Evolutionary conservation across 2,113 vertebrate species (phyloP).

Genomic region (Larimichthys crocea): DNA sequence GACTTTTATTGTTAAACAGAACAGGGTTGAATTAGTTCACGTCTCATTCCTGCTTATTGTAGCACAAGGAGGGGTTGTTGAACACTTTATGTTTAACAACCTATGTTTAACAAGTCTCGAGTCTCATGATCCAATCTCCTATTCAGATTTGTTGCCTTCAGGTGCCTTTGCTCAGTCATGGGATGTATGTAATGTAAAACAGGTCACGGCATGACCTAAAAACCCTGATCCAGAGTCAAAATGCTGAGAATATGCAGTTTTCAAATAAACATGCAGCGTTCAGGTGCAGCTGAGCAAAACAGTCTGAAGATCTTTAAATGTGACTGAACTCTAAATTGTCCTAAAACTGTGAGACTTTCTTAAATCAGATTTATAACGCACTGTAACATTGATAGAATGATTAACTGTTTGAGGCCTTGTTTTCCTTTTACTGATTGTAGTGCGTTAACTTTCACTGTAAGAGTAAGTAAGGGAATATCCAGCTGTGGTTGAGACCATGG

Average conservation of each 20-base stretch:
- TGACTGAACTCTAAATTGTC: neutral
- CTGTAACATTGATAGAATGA: neutral
- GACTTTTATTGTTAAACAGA: neutral
- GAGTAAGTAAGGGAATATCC: too few relatives aligned
- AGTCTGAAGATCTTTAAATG: neutral
- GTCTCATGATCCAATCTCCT: conserved; percentile 37
- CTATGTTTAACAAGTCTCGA: neutral
- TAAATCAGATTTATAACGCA: neutral
- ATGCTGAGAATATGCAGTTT: neutral
- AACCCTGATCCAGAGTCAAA: conserved; percentile 26
- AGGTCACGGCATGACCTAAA: neutral
- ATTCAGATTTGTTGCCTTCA: conserved; percentile 49
- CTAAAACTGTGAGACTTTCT: neutral
- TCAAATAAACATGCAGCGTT: neutral
- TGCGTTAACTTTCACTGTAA: too few relatives aligned
- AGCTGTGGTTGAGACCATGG: too few relatives aligned
- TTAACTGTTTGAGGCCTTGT: neutral
- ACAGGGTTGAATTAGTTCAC: neutral
- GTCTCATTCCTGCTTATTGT: neutral
- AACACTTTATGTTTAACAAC: neutral
- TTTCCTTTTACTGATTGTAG: too few relatives aligned
- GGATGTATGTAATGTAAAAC: conserved; percentile 3
- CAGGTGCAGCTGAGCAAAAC: neutral
- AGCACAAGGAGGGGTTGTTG: neutral
- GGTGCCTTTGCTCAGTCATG: conserved; percentile 23